These are phyloP conservation scores for Parascotia fuliginaria DNA, from an alignment of 2,888 invertebrate species.

Conservation along the genomic window DNA sequence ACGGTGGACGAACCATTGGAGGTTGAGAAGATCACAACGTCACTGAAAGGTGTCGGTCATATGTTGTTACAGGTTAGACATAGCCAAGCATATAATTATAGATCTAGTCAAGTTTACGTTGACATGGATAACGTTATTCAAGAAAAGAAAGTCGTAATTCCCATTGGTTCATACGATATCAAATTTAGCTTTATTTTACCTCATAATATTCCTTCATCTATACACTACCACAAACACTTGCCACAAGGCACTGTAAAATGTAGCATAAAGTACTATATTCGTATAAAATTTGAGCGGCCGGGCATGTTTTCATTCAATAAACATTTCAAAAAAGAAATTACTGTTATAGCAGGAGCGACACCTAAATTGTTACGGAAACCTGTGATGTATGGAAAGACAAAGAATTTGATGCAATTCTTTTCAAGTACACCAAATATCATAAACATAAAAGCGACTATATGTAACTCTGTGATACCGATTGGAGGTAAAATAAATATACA, in stretches of 20 bases:
- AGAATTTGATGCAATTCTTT: constrained; percentile 45
- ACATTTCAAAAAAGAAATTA: constrained; percentile 48
- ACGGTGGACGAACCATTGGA: constrained; percentile 48
- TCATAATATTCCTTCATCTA: constrained; percentile 42
- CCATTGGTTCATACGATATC: constrained; percentile 38
- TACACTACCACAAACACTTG: constrained; percentile 26
- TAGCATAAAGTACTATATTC: constrained; percentile 49
- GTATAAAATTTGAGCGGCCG: constrained; percentile 52
- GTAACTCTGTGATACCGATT: constrained; percentile 38
- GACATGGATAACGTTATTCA: neutral
- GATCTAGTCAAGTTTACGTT: neutral
- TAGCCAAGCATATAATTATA: neutral
- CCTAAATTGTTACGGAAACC: constrained; percentile 43
- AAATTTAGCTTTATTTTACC: constrained; percentile 49
- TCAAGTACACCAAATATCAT: constrained; percentile 40
- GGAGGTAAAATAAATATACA: constrained; percentile 45
- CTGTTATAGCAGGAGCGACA: constrained; percentile 42
- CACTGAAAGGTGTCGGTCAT: neutral
- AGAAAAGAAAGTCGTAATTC: neutral
- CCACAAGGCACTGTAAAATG: constrained; percentile 31
- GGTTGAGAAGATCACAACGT: constrained; percentile 25
- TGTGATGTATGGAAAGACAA: constrained; percentile 43
- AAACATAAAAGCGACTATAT: constrained; percentile 45
- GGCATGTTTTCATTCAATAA: constrained; percentile 48
- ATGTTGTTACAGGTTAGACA: neutral